phyloP scores from a whole-genome alignment of 2,113 vertebrate genomes.

The Bubo bubo region DNA sequence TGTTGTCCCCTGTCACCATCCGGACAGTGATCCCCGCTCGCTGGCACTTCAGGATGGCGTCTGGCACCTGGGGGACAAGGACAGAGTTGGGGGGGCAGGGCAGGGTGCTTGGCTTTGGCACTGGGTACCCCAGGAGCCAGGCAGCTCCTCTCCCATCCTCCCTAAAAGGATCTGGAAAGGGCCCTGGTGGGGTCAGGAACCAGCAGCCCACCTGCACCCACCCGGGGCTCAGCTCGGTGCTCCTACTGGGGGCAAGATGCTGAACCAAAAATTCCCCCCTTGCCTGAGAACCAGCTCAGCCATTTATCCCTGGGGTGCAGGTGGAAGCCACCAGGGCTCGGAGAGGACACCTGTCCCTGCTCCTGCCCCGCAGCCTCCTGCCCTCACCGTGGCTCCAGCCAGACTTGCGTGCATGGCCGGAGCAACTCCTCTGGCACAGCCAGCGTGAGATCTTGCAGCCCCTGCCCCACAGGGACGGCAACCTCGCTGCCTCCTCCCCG shows the following conservation, averaged over 20 bases:
- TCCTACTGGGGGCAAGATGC: not conserved
- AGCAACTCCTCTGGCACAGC: not conserved
- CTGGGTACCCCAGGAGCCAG: fast-evolving
- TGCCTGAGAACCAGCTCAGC: not conserved
- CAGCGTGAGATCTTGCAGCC: fast-evolving
- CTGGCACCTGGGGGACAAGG: constrained; percentile 82
- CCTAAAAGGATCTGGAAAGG: not conserved
- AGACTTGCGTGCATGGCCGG: fast-evolving
- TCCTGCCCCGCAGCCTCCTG: not conserved
- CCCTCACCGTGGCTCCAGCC: fast-evolving
- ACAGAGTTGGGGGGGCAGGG: not conserved
- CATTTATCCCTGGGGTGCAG: fast-evolving
- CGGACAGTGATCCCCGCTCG: constrained; percentile 93
- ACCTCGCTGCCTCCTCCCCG: not conserved
- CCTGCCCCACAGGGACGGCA: not conserved
- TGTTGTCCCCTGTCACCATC: constrained; percentile 98
- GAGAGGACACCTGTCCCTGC: not conserved
- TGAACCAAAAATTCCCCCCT: not conserved
- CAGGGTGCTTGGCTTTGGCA: fast-evolving
- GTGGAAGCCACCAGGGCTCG: not conserved
- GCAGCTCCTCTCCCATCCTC: not conserved
- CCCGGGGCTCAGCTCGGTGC: fast-evolving
- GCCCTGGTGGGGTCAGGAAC: not conserved
- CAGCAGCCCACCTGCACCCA: not conserved
- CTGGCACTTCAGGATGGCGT: constrained; percentile 91